These are phyloP conservation scores for Carettochelys insculpta DNA, from an alignment of 2,113 vertebrate genomes.

Conservation along the genomic window DNA sequence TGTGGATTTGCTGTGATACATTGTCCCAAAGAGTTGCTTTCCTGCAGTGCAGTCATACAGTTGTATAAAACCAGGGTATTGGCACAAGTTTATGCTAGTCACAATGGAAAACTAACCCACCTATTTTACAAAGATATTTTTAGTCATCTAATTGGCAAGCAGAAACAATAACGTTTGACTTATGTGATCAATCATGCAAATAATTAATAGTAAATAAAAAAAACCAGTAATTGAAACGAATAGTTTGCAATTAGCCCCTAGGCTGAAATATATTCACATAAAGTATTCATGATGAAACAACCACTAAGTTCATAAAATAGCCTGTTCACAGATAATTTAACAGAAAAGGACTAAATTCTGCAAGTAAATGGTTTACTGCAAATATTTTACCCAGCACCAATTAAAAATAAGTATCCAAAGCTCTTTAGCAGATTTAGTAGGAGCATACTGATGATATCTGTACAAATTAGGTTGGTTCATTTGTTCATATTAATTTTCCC, in stretches of 20 bases:
- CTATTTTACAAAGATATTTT: not conserved
- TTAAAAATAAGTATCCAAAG: not conserved
- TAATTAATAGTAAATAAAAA: conserved; percentile 10
- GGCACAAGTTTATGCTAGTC: not conserved
- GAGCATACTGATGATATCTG: not conserved
- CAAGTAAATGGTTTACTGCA: not conserved
- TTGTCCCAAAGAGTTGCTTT: too few species aligned
- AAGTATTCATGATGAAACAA: conserved; percentile 31
- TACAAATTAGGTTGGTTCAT: not conserved
- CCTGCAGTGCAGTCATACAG: not conserved
- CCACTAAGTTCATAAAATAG: not conserved
- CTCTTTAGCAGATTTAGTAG: not conserved
- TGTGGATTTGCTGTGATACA: too few species aligned
- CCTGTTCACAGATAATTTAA: not conserved
- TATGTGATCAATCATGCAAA: not conserved
- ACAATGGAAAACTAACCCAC: not conserved
- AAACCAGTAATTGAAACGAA: not conserved
- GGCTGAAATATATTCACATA: not conserved
- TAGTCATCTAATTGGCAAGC: not conserved
- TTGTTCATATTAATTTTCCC: not conserved
- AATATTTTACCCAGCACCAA: not conserved
- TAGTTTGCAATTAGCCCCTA: not conserved
- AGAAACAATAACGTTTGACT: not conserved
- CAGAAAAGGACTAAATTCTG: rapidly evolving
- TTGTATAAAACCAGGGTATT: not conserved